These are phyloP conservation scores for Fissipunctia ypsillon DNA, from an alignment of 2,888 invertebrate genomes.

Conservation along the genomic window DNA sequence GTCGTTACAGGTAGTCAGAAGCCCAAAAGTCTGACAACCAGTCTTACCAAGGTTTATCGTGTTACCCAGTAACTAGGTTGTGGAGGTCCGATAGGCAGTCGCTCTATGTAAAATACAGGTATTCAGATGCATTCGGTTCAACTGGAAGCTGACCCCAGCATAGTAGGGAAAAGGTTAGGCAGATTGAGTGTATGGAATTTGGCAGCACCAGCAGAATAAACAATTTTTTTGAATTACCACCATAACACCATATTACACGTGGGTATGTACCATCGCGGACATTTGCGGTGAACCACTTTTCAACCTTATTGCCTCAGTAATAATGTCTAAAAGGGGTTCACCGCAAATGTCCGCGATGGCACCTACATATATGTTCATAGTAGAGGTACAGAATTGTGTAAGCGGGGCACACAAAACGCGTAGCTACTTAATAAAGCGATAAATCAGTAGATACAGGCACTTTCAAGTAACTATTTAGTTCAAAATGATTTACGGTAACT, in stretches of 20 bases:
- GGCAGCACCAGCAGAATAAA: neutral
- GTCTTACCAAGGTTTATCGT: neutral
- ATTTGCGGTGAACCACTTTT: no score
- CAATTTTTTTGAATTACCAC: neutral
- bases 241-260: no score
- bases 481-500: conserved; percentile 57
- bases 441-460: conserved; percentile 48
- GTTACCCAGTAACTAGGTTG: neutral
- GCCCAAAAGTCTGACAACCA: neutral
- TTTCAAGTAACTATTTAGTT: conserved; percentile 54
- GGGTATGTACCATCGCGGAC: no score
- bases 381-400: neutral
- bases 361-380: no score
- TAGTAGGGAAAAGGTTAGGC: no score
- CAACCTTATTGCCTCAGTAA: no score
- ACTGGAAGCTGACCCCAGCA: no score
- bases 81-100: neutral
- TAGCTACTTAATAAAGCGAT: conserved; percentile 46
- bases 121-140: no score
- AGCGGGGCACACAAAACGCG: conserved; percentile 29
- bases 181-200: neutral
- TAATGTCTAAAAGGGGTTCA: no score
- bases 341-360: no score
- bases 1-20: neutral
- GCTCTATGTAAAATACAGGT: no score